Evolutionary conservation across 2,888 invertebrate genomes (phyloP), one percentile per base, ranked within the genome.

Genomic region (Eupsilia transversa): DNA sequence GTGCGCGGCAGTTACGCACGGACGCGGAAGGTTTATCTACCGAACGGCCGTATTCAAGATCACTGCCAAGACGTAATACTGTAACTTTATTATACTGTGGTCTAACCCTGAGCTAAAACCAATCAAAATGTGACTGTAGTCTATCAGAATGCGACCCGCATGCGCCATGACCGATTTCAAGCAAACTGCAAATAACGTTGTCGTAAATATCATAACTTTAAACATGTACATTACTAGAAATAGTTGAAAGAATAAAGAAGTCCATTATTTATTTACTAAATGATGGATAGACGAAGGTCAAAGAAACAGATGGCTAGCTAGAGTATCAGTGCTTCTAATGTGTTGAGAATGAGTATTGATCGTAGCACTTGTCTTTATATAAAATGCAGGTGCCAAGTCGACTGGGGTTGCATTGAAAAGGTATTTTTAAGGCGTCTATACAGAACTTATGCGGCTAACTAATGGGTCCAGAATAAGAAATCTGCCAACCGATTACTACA

Each of bases 231-330:
- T 33, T 75, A 46, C 60, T 61, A 33, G 38, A 54, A 66, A 43
- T n/a, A 43, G 35, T 23, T 10, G 30, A 30, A n/a, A 43, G 12
- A 52, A 64, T 17, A 43, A 4, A 52, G n/a, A 52, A 30, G n/a
- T 59, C 2, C n/a, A 72, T 72, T 66, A 79, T 49, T 79, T 66
- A 79, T 72, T 54, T 35, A 79, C 60, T 52, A 61, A 30, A 56
- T 20, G 33, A 49, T 78, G n/a, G 61, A 56, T 72, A 54, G 61
- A 35, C 35, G 60, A 56, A 72, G 65, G 41, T 20, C 41, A n/a
- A 35, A n/a, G 9, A 33, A 59, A 49, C 72, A 72, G 54, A 60
- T 66, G 49, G 65, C 49, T 43, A 30, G 65, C 49, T 43, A 30
- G 1, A 41, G 33, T 41, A 17, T 6, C 7, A 54, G 27, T 52